A percentile compares a stretch with the other conserved stretches of the same genome.
Conservation (phyloP, 2,888 invertebrate species). For the Erpobdella octoculata region DNA sequence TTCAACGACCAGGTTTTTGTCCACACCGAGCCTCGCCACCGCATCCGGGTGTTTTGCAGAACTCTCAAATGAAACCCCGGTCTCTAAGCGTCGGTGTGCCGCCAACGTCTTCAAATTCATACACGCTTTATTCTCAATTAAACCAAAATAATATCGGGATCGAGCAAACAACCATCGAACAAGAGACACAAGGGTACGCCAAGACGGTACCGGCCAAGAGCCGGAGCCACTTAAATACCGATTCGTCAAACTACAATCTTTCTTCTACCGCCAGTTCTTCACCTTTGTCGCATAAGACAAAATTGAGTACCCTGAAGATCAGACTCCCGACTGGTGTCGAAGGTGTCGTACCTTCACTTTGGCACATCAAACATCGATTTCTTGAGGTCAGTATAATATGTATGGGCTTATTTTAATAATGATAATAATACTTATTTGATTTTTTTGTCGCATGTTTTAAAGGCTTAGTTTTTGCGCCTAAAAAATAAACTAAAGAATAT, state of each 20-base stretch:
- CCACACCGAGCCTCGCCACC: background rate
- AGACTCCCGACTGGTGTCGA: constrained; percentile 57
- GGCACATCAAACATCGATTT: constrained; percentile 56
- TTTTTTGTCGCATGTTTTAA: too few relatives aligned
- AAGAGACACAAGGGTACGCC: background rate
- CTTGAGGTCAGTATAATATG: constrained; percentile 43
- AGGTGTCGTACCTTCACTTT: constrained; percentile 58
- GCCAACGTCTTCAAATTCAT: background rate
- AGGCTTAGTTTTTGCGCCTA: too few relatives aligned
- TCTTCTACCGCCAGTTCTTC: background rate
- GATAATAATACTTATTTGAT: background rate
- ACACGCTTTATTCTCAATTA: background rate
- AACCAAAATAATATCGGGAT: too few relatives aligned
- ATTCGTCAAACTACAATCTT: too few relatives aligned
- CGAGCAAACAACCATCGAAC: background rate
- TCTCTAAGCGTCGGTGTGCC: background rate
- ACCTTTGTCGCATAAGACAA: background rate
- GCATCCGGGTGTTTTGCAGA: background rate
- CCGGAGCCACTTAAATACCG: too few relatives aligned
- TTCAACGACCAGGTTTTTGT: background rate
- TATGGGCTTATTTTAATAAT: background rate
- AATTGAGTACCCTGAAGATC: constrained; percentile 44
- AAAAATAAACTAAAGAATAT: too few relatives aligned
- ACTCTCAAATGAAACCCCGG: background rate
- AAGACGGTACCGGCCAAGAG: constrained; percentile 6